These are phyloP conservation scores for Atopsyche davidsoni DNA, from an alignment of 1,140 invertebrate species.

Conservation along the genomic window DNA sequence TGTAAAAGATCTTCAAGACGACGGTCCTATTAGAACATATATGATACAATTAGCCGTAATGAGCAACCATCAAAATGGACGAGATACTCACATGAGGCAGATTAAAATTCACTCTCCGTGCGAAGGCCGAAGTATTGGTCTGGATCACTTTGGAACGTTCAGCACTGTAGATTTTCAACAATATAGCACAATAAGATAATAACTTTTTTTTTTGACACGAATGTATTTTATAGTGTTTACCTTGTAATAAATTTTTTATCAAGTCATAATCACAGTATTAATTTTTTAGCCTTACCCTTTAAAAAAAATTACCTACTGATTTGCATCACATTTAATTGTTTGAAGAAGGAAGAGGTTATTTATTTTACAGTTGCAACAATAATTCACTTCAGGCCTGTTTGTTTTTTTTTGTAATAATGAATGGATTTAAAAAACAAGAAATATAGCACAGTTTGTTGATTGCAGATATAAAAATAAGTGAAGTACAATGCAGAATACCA, in stretches of 20 bases:
- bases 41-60: conserved; percentile 97
- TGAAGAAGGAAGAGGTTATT: too few species aligned
- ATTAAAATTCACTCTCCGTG: conserved; percentile 94
- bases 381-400: too few species aligned
- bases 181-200: conserved; percentile 71
- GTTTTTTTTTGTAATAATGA: too few species aligned
- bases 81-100: conserved; percentile 96
- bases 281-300: background rate
- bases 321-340: background rate
- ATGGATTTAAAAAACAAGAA: too few species aligned
- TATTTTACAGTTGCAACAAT: too few species aligned
- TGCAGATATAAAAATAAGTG: too few species aligned
- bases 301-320: background rate
- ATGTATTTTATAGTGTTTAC: too few species aligned
- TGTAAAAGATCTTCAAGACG: conserved; percentile 80
- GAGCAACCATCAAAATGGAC: conserved; percentile 97
- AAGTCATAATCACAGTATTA: background rate
- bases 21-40: conserved; percentile 81
- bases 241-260: too few species aligned
- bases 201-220: too few species aligned
- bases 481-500: too few species aligned
- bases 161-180: conserved; percentile 76
- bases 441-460: too few species aligned
- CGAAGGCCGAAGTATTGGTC: conserved; percentile 66
- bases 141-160: conserved; percentile 70